Conservation (phyloP, 2,797 vertebrate species). For the Falco rusticolus region DNA sequence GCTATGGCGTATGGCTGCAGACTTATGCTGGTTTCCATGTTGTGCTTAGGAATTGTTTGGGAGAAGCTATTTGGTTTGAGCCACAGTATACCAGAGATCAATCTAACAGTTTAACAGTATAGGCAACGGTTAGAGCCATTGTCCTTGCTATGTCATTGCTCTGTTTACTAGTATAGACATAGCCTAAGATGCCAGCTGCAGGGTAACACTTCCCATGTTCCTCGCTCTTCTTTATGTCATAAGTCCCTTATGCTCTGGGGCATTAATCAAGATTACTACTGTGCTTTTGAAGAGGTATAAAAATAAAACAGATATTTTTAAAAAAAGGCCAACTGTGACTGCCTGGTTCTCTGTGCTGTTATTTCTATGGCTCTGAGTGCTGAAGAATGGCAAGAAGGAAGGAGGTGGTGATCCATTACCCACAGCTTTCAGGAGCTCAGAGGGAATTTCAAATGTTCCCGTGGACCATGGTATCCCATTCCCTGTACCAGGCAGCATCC, state of each 20-base stretch:
- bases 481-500: background rate
- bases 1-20: background rate
- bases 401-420: background rate
- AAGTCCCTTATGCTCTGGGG: background rate
- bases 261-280: background rate
- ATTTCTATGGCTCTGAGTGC: background rate
- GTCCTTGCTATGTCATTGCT: background rate
- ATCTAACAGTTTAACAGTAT: background rate
- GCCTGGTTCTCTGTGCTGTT: background rate
- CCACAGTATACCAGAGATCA: background rate
- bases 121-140: background rate
- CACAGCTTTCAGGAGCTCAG: background rate
- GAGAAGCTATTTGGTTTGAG: background rate
- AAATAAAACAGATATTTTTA: background rate
- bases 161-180: background rate
- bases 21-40: background rate
- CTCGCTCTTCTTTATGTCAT: background rate
- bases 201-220: background rate
- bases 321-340: background rate
- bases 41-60: background rate
- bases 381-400: conserved; percentile 24
- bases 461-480: background rate
- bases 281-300: background rate
- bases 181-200: background rate
- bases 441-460: background rate